A percentile compares a stretch with the other conserved stretches of the same genome.
Conservation (phyloP, 92 coral and sea anemone genomes). For the Epizoanthus stellaris region DNA sequence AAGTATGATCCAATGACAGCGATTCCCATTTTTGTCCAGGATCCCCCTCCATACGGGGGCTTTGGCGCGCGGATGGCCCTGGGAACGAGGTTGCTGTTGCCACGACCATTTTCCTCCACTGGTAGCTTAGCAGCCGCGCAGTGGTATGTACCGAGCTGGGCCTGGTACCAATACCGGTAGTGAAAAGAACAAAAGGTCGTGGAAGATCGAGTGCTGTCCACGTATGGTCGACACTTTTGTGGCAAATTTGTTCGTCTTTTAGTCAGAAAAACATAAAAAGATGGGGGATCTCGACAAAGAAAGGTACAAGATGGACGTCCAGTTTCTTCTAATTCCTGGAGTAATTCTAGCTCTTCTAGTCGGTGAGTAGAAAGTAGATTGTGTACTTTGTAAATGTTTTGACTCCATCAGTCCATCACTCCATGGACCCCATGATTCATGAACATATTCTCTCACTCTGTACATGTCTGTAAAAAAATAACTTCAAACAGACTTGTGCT, state of each 20-base stretch:
- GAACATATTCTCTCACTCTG: too few relatives aligned
- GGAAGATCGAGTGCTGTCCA: constrained; percentile 11
- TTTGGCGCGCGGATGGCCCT: too few relatives aligned
- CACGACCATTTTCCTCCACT: neutral
- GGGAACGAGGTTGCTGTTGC: too few relatives aligned
- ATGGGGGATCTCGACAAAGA: constrained; percentile 91
- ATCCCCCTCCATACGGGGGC: too few relatives aligned
- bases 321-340: constrained; percentile 90
- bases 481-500: too few relatives aligned
- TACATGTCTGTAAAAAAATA: too few relatives aligned
- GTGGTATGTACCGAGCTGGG: neutral
- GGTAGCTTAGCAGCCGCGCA: constrained; percentile 33
- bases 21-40: too few relatives aligned
- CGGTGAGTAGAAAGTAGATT: constrained; percentile 63
- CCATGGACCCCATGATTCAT: too few relatives aligned
- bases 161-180: neutral
- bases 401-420: too few relatives aligned
- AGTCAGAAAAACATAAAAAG: neutral
- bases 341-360: constrained; percentile 70
- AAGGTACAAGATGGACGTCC: constrained; percentile 86
- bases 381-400: neutral
- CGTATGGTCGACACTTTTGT: neutral
- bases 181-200: constrained; percentile 15
- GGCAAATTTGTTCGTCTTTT: neutral
- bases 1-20: too few relatives aligned